These are phyloP conservation scores for Colletes gigas DNA, from an alignment of 1,140 invertebrate genomes.

Conservation along the genomic window DNA sequence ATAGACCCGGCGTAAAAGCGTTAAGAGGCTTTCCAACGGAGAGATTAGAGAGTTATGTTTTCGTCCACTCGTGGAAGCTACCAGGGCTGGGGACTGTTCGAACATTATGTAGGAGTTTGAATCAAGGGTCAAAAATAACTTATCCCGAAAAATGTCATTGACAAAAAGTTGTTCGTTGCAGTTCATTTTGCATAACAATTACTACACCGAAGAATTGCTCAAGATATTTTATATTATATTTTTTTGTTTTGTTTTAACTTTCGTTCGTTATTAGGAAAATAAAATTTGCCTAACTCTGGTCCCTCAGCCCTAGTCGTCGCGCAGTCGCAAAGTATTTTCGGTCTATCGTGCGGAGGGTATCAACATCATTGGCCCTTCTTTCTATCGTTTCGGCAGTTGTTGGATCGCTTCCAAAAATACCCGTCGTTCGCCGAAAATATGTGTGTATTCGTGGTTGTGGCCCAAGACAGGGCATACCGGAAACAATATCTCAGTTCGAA, in stretches of 20 bases:
- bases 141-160: too few species aligned
- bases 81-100: too few species aligned
- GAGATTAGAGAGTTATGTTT: conserved; percentile 22
- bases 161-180: too few species aligned
- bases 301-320: too few species aligned
- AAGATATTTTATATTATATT: too few species aligned
- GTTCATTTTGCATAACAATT: too few species aligned
- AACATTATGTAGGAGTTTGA: too few species aligned
- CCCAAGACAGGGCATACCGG: conserved; percentile 35
- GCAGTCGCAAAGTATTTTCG: conserved; percentile 18
- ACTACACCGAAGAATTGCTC: too few species aligned
- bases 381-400: conserved; percentile 19
- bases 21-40: conserved; percentile 1
- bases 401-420: conserved; percentile 53
- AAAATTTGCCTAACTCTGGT: too few species aligned
- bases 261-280: too few species aligned
- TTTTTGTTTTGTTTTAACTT: too few species aligned
- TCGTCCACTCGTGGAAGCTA: neutral
- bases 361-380: conserved; percentile 20
- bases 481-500: conserved; percentile 46
- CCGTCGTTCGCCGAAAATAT: conserved; percentile 13
- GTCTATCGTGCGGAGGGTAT: conserved; percentile 14
- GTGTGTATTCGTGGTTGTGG: conserved; percentile 8
- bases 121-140: too few species aligned
- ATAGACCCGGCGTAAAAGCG: neutral